Evolutionary conservation across 2,113 vertebrate genomes (phyloP).

Genomic region (Festucalex cinctus): DNA sequence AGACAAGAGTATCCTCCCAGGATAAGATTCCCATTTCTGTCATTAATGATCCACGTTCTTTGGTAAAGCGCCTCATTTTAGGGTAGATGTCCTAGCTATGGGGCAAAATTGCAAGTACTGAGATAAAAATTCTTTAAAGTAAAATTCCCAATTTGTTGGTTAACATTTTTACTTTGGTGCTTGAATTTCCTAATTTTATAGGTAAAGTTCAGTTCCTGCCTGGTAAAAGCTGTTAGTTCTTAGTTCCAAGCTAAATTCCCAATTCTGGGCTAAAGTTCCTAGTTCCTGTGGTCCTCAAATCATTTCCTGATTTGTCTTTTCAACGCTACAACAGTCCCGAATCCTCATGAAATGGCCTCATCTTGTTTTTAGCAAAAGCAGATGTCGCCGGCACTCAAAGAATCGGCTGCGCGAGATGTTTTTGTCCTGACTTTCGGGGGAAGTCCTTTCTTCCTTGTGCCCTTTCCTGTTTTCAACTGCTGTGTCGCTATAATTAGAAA

Average conservation of each 20-base stretch:
- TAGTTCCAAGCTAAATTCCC: background rate
- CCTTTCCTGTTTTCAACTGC: constrained; percentile 55
- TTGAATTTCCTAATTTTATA: too few species aligned
- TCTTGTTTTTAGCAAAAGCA: background rate
- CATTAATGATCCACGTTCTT: too few species aligned
- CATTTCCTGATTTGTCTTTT: background rate
- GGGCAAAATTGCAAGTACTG: too few species aligned
- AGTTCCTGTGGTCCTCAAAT: background rate
- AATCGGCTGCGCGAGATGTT: constrained; percentile 14
- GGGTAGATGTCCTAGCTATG: background rate
- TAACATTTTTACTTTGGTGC: background rate
- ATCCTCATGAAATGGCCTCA: background rate
- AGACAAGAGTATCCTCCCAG: too few species aligned
- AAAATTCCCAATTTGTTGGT: background rate
- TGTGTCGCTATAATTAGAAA: constrained; percentile 46
- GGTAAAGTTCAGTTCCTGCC: too few species aligned
- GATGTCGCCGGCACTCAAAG: constrained; percentile 1
- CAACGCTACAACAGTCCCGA: background rate
- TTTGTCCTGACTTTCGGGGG: constrained; percentile 7
- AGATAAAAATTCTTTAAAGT: too few species aligned
- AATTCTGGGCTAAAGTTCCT: background rate
- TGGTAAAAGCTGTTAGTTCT: background rate
- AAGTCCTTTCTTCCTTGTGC: constrained; percentile 39
- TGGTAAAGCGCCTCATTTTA: too few species aligned
- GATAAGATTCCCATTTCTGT: too few species aligned